Evolutionary conservation across 2,797 vertebrate species (phyloP).

Genomic region (Anniella stebbinsi): DNA sequence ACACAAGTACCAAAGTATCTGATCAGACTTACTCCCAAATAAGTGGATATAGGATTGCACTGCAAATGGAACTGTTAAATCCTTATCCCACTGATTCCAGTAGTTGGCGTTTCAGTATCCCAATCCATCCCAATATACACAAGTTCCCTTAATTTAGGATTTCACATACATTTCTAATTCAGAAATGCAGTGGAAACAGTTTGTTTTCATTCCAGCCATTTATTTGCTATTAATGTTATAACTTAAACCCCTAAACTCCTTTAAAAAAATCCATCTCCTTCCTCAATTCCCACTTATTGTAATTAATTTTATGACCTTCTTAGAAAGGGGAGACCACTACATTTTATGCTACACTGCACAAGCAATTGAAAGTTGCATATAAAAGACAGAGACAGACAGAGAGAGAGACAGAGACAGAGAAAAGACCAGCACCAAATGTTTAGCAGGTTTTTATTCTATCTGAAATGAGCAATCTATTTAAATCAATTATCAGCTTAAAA

Average conservation of each 20-base stretch:
- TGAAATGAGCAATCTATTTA: constrained; percentile 88
- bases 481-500: constrained; percentile 89
- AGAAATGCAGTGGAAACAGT: constrained; percentile 53
- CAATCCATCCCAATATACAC: constrained; percentile 38
- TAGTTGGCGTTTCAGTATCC: background rate
- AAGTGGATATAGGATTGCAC: background rate
- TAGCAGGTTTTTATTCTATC: constrained; percentile 88
- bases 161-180: constrained; percentile 27
- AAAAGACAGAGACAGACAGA: constrained; percentile 74
- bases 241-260: constrained; percentile 69
- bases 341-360: constrained; percentile 90
- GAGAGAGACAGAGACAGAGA: constrained; percentile 47
- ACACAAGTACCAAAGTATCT: background rate
- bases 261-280: constrained; percentile 65
- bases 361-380: constrained; percentile 91
- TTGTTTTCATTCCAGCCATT: constrained; percentile 57
- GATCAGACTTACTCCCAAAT: background rate
- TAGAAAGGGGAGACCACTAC: constrained; percentile 83
- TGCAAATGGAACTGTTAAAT: background rate
- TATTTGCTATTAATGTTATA: constrained; percentile 73
- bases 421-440: constrained; percentile 89
- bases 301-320: constrained; percentile 86
- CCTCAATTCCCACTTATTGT: constrained; percentile 80
- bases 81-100: background rate
- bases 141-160: constrained; percentile 19